Conservation (phyloP, 2,113 vertebrate species). For the Sinocyclocheilus rhinocerous region DNA sequence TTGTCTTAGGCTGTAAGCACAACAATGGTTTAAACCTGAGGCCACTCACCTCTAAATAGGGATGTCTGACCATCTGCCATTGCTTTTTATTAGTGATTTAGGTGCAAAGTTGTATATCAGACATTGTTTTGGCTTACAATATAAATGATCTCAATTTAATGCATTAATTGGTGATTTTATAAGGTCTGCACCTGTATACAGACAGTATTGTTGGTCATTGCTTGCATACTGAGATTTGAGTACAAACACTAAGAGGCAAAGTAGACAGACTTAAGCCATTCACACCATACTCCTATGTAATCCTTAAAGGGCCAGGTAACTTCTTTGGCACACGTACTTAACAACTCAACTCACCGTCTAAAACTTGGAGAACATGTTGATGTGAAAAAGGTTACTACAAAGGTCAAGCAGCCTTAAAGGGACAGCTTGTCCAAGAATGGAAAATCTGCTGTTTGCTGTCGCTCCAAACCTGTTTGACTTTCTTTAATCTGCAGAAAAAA, state of each 20-base stretch:
- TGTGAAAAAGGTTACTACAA: conserved; percentile 5
- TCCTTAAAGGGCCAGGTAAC: conserved; percentile 47
- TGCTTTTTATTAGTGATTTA: conserved; percentile 29
- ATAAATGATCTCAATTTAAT: background rate
- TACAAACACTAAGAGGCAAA: conserved; percentile 46
- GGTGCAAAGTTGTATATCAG: background rate
- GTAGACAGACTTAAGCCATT: conserved; percentile 45
- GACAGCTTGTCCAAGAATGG: background rate
- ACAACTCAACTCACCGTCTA: background rate
- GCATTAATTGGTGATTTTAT: background rate
- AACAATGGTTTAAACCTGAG: conserved; percentile 55
- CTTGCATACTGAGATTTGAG: conserved; percentile 29
- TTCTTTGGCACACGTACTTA: conserved; percentile 34
- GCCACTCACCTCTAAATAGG: conserved; percentile 67
- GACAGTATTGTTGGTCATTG: conserved; percentile 1
- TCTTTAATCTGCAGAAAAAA: background rate
- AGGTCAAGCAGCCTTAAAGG: background rate
- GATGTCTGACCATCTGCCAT: conserved; percentile 65
- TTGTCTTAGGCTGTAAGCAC: conserved; percentile 44
- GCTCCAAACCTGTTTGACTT: background rate
- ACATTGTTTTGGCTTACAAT: background rate
- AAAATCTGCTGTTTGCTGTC: background rate
- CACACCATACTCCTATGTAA: conserved; percentile 54
- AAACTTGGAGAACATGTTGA: background rate
- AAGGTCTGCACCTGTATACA: background rate